Percentiles rank a stretch among this genome's conserved stretches.
These are phyloP conservation scores for Elachura formosa DNA, from an alignment of 2,113 vertebrate species.

Conservation along the genomic window DNA sequence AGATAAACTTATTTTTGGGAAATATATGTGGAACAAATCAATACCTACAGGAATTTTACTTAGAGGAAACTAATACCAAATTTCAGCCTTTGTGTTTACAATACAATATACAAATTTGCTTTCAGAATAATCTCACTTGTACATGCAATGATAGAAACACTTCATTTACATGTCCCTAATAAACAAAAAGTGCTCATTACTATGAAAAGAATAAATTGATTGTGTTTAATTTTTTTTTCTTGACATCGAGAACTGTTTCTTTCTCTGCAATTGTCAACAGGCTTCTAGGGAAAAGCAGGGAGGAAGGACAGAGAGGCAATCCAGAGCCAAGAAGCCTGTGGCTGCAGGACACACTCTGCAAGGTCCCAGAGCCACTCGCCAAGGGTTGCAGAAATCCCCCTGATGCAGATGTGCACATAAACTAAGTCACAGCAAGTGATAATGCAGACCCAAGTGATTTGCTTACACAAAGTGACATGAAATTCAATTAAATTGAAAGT, in stretches of 20 bases:
- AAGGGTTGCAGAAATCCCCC: background rate
- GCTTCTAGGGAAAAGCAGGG: background rate
- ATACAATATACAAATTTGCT: background rate
- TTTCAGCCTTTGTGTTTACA: background rate
- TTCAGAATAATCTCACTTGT: background rate
- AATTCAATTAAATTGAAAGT: background rate
- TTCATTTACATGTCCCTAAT: background rate
- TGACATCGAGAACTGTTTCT: background rate
- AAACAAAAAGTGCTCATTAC: background rate
- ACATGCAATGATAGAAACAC: background rate
- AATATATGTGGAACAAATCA: background rate
- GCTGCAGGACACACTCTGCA: accelerated
- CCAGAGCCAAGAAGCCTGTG: background rate
- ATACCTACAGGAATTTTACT: background rate
- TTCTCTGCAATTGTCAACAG: background rate
- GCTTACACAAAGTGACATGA: background rate
- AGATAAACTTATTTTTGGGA: background rate
- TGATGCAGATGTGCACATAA: accelerated
- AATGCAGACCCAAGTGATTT: background rate
- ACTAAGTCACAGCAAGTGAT: background rate
- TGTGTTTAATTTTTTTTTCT: background rate
- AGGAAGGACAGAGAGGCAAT: background rate
- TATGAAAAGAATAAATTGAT: background rate
- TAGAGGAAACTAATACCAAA: background rate
- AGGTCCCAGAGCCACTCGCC: background rate